Conservation (phyloP, 2,113 vertebrate species). For the Sylvietta virens region DNA sequence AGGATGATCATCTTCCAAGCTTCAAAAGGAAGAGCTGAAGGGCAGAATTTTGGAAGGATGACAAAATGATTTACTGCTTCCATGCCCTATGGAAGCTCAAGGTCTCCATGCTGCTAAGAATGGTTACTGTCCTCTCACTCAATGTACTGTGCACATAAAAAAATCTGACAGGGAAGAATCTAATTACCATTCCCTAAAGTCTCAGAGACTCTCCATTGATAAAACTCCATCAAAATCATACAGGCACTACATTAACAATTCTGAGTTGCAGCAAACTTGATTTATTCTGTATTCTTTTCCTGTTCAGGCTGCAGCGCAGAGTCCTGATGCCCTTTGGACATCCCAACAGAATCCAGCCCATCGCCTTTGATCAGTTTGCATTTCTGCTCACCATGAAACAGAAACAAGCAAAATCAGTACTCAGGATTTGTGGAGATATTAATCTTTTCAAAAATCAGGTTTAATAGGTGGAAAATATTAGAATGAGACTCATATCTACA, state of each 20-base stretch:
- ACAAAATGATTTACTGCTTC: neutral
- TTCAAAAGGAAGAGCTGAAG: neutral
- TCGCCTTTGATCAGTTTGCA: neutral
- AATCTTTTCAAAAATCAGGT: neutral
- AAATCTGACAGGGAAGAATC: neutral
- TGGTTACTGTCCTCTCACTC: neutral
- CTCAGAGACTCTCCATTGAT: neutral
- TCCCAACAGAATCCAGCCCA: neutral
- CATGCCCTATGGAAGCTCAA: neutral
- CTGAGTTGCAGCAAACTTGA: neutral
- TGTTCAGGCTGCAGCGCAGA: neutral
- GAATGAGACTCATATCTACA: neutral
- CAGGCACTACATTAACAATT: neutral
- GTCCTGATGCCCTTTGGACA: neutral
- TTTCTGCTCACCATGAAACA: neutral
- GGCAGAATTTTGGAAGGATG: neutral
- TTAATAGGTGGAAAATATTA: neutral
- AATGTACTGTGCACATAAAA: neutral
- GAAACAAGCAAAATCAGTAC: neutral
- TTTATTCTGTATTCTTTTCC: neutral
- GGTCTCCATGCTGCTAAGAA: neutral
- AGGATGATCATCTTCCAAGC: neutral
- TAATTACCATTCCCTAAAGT: neutral
- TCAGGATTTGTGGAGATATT: neutral
- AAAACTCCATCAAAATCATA: neutral